phyloP scores from a whole-genome alignment of 2,888 invertebrate species.

The Pasiphila rectangulata region DNA sequence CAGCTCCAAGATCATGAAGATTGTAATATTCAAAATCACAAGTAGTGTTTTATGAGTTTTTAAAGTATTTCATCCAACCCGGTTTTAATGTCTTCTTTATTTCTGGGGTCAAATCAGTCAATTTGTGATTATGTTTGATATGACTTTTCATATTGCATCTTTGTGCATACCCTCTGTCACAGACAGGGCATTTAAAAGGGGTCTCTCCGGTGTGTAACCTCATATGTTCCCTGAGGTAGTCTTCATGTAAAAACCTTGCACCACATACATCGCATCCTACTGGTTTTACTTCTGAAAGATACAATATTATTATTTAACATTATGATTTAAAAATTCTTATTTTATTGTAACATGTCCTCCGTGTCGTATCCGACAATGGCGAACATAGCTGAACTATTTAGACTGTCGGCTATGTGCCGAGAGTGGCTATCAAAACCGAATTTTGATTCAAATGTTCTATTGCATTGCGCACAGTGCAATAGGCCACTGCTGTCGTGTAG shows the following conservation, averaged over 20 bases:
- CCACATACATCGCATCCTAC: conserved; percentile 65
- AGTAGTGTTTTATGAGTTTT: too few species aligned
- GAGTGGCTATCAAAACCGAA: too few species aligned
- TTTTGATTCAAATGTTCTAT: too few species aligned
- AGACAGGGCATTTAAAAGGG: conserved; percentile 74
- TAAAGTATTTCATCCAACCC: conserved; percentile 64
- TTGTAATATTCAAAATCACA: too few species aligned
- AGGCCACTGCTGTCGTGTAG: too few species aligned
- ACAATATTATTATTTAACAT: not conserved
- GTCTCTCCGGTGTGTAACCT: conserved; percentile 74
- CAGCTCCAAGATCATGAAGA: too few species aligned
- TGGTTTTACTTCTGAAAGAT: conserved; percentile 65
- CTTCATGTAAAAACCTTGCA: conserved; percentile 65
- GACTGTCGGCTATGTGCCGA: too few species aligned
- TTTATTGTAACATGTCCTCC: too few species aligned
- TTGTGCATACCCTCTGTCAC: conserved; percentile 71
- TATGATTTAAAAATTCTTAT: too few species aligned
- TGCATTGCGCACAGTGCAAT: too few species aligned
- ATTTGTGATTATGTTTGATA: conserved; percentile 57
- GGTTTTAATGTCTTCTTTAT: conserved; percentile 64
- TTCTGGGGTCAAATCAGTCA: conserved; percentile 61
- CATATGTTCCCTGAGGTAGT: conserved; percentile 72
- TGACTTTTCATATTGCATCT: conserved; percentile 76
- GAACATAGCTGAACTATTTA: too few species aligned
- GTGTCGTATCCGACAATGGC: too few species aligned